Evolutionary conservation across 2,797 vertebrate genomes (phyloP), one percentile per base, ranked within the genome.

Genomic region (Alectoris magna): DNA sequence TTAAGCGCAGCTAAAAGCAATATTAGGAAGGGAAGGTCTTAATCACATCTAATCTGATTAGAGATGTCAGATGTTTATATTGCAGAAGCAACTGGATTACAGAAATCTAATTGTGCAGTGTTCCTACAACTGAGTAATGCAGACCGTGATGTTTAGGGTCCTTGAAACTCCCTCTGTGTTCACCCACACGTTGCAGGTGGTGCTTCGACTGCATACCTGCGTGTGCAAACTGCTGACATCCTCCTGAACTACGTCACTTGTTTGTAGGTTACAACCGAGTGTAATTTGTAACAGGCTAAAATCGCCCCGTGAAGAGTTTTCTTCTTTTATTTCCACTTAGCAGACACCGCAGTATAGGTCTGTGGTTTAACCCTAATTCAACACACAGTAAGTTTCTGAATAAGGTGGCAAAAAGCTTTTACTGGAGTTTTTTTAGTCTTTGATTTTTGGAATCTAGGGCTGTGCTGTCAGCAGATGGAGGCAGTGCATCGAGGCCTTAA

Each of bases 241-340:
- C 55, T 51, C 21, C 3, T 6, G 12, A 59, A 2, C 55, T 0
- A 0, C 9, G 26, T 24, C 39, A 29, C 60, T 13, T 1, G 2
- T 24, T 18, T 8, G 48, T 5, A 29, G 44, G 22, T 62, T 82
- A 53, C 71, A 27, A 3, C n/a, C 14, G 22, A 43, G 10, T 14
- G 9, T 5, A 3, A 27, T 83, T 83, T 29, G 34, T 11, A 44
- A 1, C 10, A 14, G 41, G 15, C 34, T 8, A 14, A 21, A 8
- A 11, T 43, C 0, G 2, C 84, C 17, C 53, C 39, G 16, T 34
- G 5, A n/a, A 78, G 67, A 38, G 18, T 14, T 6, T 69, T 55
- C 46, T 48, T 22, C 24, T 26, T 63, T 6, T 36, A 78, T 51
- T 12, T 2, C 7, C 53, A 3, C 29, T 67, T 36, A 21, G 18